Evolutionary conservation across 2,113 vertebrate genomes (phyloP), one percentile per base, ranked within the genome.

Genomic region (Aplodontia rufa): DNA sequence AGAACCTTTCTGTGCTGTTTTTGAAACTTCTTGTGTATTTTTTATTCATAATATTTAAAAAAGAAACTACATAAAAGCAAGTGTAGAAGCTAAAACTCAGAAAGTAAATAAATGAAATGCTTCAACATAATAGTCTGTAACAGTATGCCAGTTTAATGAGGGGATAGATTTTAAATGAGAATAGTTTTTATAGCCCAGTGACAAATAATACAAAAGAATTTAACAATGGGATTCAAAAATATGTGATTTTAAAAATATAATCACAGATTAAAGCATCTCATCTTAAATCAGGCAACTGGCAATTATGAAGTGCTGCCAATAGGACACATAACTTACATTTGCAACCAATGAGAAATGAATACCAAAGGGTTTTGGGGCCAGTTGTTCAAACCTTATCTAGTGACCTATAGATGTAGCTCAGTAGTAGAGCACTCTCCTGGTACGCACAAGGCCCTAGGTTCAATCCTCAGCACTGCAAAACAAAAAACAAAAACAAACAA

Each of bases 121-220:
- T 72, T 90, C 79, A 83, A 76, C 66, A 79, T 94, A 85, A 94
- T 32, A 62, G 12, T 30, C 49, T 80, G 24, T 47, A 79, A 91
- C 19, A 60, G 30, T 42, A 74, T 53, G 42, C 4, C 45, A 80
- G 45, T 84, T 94, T 95, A 75, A 85, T 71, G 20, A 85, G 88
- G 51, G 24, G 20, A 80, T 6, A 60, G 30, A 66, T 92, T 93
- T 92, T 86, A 92, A 91, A 76, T 40, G 16, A 45, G 35, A 35
- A 96, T 88, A 30, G 11, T 85, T 85, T 94, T 58, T 83, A 87
- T 60, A 96, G 32, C 16, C 64, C 64, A 90, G 35, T 80, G 76
- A 92, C n/a, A 94, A 45, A 84, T 12, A 94, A 87, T 55, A 96
- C n/a, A 51, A 90, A 90, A 60, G 72, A 91, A 87, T 88, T 93